phyloP scores from a whole-genome alignment of 2,797 vertebrate genomes.

The Mycteria americana region DNA sequence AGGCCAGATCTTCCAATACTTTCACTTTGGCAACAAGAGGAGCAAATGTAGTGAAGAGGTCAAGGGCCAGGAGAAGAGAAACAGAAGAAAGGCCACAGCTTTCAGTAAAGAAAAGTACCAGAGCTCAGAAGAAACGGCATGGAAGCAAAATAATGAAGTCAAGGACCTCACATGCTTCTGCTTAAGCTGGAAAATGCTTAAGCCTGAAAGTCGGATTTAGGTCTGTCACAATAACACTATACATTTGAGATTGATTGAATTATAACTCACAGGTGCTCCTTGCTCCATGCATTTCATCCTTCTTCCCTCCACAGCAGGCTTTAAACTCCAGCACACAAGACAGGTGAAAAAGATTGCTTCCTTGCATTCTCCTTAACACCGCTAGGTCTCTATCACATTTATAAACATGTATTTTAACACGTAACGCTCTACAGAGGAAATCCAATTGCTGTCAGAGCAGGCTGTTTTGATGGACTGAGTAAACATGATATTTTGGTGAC shows the following conservation, averaged over 20 bases:
- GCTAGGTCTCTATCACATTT: neutral
- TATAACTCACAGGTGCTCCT: conserved; percentile 34
- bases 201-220: conserved; percentile 25
- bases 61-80: conserved; percentile 45
- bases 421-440: neutral
- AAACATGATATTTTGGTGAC: conserved; percentile 58
- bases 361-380: neutral
- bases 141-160: conserved; percentile 57
- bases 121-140: conserved; percentile 15
- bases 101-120: neutral
- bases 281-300: neutral
- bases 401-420: neutral
- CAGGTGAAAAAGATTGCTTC: neutral
- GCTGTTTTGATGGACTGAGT: conserved; percentile 44
- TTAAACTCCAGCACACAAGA: neutral
- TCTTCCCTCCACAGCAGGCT: neutral
- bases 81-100: conserved; percentile 5
- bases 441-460: neutral
- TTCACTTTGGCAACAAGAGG: conserved; percentile 51
- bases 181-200: conserved; percentile 7
- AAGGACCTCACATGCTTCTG: conserved; percentile 25
- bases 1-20: conserved; percentile 65
- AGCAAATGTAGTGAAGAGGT: neutral
- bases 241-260: conserved; percentile 46
- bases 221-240: conserved; percentile 13